These are phyloP conservation scores for Nannoperca australis DNA, from an alignment of 2,797 vertebrate genomes.

Conservation along the genomic window DNA sequence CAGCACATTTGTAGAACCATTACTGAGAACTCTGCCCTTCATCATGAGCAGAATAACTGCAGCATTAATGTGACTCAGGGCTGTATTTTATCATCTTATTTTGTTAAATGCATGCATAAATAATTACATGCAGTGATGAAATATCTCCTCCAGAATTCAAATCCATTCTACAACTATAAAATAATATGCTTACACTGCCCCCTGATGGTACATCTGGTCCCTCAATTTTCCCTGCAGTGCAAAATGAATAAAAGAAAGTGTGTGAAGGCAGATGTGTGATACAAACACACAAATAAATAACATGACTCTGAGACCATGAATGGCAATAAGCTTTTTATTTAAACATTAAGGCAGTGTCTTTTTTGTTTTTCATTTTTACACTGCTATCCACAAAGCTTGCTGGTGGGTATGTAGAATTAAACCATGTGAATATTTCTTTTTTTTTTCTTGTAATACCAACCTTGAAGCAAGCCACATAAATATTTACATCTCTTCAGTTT, in stretches of 20 bases:
- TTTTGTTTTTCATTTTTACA: constrained; percentile 84
- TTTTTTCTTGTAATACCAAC: constrained; percentile 80
- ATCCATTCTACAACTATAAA: neutral
- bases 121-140: neutral
- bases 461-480: constrained; percentile 89
- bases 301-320: constrained; percentile 65
- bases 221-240: neutral
- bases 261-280: neutral
- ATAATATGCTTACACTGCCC: neutral
- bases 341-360: constrained; percentile 89
- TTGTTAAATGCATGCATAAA: neutral
- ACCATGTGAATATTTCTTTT: constrained; percentile 86
- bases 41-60: neutral
- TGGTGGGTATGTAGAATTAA: constrained; percentile 88
- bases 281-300: constrained; percentile 32
- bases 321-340: constrained; percentile 91
- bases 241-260: neutral
- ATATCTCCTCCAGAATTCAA: neutral
- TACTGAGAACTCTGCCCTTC: neutral
- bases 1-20: neutral
- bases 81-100: neutral
- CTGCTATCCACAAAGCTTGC: constrained; percentile 89
- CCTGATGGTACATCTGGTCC: constrained; percentile 28
- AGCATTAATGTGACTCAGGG: neutral
- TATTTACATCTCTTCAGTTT: constrained; percentile 90